Evolutionary conservation across 2,888 invertebrate genomes (phyloP).

Genomic region (Papilio protenor): DNA sequence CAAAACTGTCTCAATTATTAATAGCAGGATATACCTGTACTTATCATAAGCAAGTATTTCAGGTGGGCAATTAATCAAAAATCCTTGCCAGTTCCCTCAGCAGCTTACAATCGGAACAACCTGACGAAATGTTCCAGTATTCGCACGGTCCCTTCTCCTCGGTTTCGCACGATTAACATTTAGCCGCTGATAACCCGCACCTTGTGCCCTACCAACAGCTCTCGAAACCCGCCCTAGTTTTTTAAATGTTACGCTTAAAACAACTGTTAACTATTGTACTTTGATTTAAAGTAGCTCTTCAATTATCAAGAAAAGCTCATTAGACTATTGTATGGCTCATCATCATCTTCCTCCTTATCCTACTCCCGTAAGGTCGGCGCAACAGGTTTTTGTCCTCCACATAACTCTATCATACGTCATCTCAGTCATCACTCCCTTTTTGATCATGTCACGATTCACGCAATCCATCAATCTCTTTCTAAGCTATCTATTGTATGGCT

Average conservation of each 20-base stretch:
- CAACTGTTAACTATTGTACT: not conserved
- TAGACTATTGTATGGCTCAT: not conserved
- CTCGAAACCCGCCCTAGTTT: slow-evolving; percentile 36
- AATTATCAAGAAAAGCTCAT: not conserved
- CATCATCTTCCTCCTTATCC: no score
- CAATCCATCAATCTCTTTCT: no score
- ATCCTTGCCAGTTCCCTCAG: slow-evolving; percentile 22
- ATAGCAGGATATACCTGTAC: not conserved
- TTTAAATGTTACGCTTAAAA: slow-evolving; percentile 5
- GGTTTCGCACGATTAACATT: slow-evolving; percentile 64
- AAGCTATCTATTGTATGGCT: no score
- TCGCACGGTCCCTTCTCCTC: slow-evolving; percentile 70
- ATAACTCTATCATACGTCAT: no score
- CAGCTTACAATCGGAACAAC: slow-evolving; percentile 37
- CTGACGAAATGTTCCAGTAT: slow-evolving; percentile 67
- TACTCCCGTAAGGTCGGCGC: no score
- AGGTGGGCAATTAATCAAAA: slow-evolving; percentile 11
- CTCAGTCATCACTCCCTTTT: no score
- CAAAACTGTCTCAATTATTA: not conserved
- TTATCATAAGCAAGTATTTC: not conserved
- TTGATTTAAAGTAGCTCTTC: not conserved
- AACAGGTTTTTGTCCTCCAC: no score
- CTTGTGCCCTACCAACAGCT: slow-evolving; percentile 43
- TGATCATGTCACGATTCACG: no score
- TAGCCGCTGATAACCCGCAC: slow-evolving; percentile 54